Conservation (phyloP, 2,797 vertebrate species). For the Danio jaintianensis region DNA sequence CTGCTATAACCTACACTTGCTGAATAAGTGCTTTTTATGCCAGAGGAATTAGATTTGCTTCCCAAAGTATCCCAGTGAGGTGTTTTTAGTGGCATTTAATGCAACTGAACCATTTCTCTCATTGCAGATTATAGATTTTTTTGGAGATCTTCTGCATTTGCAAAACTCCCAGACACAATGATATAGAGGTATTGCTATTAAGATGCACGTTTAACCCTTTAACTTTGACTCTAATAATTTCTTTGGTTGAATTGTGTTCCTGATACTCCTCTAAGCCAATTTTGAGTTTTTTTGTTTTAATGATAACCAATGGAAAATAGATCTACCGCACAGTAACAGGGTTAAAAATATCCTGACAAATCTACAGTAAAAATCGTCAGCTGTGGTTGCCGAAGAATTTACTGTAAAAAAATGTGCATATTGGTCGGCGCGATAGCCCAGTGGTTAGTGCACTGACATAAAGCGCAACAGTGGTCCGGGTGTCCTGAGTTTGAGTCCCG, state of each 20-base stretch:
- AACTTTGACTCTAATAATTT: too few relatives aligned
- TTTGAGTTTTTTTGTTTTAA: too few relatives aligned
- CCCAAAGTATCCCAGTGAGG: background rate
- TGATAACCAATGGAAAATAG: too few relatives aligned
- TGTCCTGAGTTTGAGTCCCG: too few relatives aligned
- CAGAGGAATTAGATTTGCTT: slow-evolving; percentile 29
- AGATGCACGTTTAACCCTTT: background rate
- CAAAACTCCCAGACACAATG: background rate
- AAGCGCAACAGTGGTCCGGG: too few relatives aligned
- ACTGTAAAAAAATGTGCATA: background rate
- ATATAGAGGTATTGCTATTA: background rate
- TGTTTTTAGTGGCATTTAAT: background rate
- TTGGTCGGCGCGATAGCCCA: too few relatives aligned
- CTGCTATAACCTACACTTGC: slow-evolving; percentile 6
- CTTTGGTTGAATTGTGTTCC: too few relatives aligned
- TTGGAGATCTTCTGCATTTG: background rate
- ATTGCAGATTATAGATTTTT: background rate
- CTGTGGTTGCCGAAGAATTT: background rate
- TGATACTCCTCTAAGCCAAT: too few relatives aligned
- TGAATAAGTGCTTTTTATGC: slow-evolving; percentile 23
- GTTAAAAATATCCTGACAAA: background rate
- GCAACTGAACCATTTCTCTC: background rate
- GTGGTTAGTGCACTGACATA: too few relatives aligned
- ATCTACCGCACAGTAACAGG: too few relatives aligned
- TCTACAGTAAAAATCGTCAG: background rate